Conservation (phyloP, 2,888 invertebrate species). For the Thyatira batis region DNA sequence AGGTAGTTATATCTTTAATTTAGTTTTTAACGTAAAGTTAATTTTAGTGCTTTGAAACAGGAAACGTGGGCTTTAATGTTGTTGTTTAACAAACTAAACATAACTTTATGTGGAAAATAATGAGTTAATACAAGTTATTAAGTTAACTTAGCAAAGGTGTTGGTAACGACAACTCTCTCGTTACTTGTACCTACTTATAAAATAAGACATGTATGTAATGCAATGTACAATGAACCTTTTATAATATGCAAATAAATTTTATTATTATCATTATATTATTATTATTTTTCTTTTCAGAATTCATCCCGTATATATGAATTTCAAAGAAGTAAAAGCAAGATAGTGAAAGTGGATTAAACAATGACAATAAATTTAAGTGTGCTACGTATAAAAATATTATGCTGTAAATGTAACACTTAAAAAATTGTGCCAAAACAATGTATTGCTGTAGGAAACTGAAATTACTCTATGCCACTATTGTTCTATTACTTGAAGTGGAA, state of each 20-base stretch:
- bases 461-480: constrained; percentile 72
- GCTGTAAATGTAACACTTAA: constrained; percentile 64
- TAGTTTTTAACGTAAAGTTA: not conserved
- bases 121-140: too few relatives aligned
- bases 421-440: constrained; percentile 77
- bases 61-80: too few relatives aligned
- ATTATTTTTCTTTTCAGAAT: constrained; percentile 62
- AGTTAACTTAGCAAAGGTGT: too few relatives aligned
- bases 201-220: too few relatives aligned
- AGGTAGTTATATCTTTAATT: not conserved
- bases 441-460: constrained; percentile 76
- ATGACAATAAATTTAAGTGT: constrained; percentile 78
- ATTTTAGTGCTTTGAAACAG: too few relatives aligned
- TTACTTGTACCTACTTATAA: too few relatives aligned
- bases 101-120: too few relatives aligned
- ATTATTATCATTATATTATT: too few relatives aligned
- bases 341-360: constrained; percentile 49
- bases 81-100: too few relatives aligned
- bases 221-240: too few relatives aligned
- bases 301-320: constrained; percentile 20
- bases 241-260: too few relatives aligned
- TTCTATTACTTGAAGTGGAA: constrained; percentile 72
- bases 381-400: constrained; percentile 33
- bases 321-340: constrained; percentile 36
- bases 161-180: too few relatives aligned